Conservation (phyloP, 2,113 vertebrate species). For the Sorex araneus region DNA sequence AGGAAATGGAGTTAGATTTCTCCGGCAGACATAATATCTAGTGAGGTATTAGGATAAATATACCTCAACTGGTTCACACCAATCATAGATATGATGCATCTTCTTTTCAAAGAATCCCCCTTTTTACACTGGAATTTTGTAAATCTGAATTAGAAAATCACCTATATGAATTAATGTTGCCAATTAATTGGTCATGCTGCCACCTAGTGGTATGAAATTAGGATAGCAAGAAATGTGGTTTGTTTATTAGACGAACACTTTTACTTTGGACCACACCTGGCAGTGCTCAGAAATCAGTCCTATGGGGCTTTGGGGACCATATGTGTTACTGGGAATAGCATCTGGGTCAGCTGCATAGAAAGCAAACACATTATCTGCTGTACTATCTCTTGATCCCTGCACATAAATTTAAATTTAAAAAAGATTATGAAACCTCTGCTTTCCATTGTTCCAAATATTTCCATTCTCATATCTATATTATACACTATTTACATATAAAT, state of each 20-base stretch:
- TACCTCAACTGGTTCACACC: not conserved
- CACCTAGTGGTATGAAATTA: conserved; percentile 75
- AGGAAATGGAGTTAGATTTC: conserved; percentile 43
- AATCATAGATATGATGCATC: not conserved
- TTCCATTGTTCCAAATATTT: conserved; percentile 20
- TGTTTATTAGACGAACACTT: conserved; percentile 38
- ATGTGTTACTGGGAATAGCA: no score
- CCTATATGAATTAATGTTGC: conserved; percentile 52
- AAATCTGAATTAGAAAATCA: conserved; percentile 66
- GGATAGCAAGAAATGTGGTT: conserved; percentile 58
- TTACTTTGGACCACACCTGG: not conserved
- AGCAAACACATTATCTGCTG: no score
- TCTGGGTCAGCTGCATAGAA: no score
- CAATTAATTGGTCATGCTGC: conserved; percentile 74
- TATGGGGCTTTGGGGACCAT: no score
- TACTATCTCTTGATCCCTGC: no score
- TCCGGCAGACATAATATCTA: conserved; percentile 29
- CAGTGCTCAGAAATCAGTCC: no score
- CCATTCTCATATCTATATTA: not conserved
- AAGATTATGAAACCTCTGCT: conserved; percentile 8
- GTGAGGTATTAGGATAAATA: conserved; percentile 1
- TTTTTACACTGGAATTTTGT: conserved; percentile 45
- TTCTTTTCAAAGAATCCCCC: conserved; percentile 27
- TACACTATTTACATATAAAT: not conserved
- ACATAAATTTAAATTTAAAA: no score